A percentile compares a stretch with the other conserved stretches of the same genome.
phyloP scores from a whole-genome alignment of 2,888 invertebrate species.

The Chloromyia formosa region DNA sequence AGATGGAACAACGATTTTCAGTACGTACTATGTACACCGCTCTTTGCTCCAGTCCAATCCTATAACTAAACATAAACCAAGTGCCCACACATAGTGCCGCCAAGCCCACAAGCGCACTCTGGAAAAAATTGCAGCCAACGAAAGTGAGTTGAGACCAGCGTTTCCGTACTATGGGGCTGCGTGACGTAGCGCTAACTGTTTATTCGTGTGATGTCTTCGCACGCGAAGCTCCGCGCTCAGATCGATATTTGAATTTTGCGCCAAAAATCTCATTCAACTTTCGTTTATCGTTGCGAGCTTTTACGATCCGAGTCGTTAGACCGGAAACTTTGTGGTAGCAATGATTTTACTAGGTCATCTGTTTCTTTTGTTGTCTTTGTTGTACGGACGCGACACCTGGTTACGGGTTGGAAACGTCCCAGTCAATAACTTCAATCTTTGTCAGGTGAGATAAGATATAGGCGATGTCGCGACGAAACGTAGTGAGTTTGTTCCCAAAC shows the following conservation, averaged over 20 bases:
- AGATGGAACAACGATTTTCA: no score
- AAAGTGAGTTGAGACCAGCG: slow-evolving; percentile 31
- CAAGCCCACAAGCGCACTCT: not conserved
- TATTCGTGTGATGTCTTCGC: not conserved
- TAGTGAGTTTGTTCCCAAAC: not conserved
- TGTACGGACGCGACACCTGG: slow-evolving; percentile 21
- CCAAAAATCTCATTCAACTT: slow-evolving; percentile 29
- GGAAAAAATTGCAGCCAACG: slow-evolving; percentile 24
- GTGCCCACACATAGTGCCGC: not conserved
- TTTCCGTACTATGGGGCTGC: not conserved
- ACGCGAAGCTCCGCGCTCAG: not conserved
- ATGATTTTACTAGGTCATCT: slow-evolving; percentile 34
- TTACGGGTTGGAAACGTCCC: not conserved
- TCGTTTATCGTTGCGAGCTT: slow-evolving; percentile 24
- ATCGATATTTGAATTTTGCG: slow-evolving; percentile 9
- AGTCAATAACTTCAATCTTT: not conserved
- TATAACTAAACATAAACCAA: not conserved
- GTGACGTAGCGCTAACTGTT: slow-evolving; percentile 35
- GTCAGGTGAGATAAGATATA: slow-evolving; percentile 20
- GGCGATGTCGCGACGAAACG: not conserved
- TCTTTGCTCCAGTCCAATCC: not conserved
- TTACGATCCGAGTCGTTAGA: not conserved
- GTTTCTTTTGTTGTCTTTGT: not conserved
- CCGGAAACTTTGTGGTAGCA: slow-evolving; percentile 14
- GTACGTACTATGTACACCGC: not conserved